Evolutionary conservation across 2,113 vertebrate species (phyloP).

Genomic region (Carollia perspicillata): DNA sequence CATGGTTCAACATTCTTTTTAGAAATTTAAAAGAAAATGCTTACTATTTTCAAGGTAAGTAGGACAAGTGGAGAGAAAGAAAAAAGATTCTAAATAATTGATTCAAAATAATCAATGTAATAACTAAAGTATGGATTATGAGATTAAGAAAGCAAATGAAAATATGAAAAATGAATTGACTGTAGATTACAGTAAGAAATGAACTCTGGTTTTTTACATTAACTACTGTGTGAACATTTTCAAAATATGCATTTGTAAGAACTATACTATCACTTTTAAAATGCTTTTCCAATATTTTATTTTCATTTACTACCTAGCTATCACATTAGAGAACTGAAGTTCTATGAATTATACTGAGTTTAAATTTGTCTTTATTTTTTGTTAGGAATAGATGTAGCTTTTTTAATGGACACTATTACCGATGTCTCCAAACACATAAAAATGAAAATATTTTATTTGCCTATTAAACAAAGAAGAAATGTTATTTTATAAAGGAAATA

Average conservation of each 20-base stretch:
- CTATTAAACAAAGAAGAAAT: background rate
- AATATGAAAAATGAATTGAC: background rate
- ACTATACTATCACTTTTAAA: background rate
- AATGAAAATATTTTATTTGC: constrained; percentile 9
- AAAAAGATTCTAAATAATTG: constrained; percentile 27
- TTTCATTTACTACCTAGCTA: background rate
- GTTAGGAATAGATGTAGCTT: background rate
- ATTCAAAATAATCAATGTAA: constrained; percentile 45
- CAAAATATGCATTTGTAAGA: background rate
- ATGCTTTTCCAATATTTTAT: background rate
- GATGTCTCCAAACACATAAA: background rate
- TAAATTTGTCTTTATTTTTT: background rate
- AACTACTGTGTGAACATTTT: background rate
- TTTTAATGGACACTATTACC: background rate
- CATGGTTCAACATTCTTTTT: background rate
- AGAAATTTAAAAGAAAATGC: background rate
- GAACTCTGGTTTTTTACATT: background rate
- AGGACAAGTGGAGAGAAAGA: background rate
- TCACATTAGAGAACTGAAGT: background rate
- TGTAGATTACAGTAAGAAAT: background rate
- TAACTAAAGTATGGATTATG: background rate
- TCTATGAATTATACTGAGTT: background rate
- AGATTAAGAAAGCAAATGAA: constrained; percentile 10
- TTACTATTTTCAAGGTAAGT: constrained; percentile 4
- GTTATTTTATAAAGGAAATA: background rate